Conservation (phyloP, 2,888 invertebrate genomes). For the Nesidiocoris tenuis region DNA sequence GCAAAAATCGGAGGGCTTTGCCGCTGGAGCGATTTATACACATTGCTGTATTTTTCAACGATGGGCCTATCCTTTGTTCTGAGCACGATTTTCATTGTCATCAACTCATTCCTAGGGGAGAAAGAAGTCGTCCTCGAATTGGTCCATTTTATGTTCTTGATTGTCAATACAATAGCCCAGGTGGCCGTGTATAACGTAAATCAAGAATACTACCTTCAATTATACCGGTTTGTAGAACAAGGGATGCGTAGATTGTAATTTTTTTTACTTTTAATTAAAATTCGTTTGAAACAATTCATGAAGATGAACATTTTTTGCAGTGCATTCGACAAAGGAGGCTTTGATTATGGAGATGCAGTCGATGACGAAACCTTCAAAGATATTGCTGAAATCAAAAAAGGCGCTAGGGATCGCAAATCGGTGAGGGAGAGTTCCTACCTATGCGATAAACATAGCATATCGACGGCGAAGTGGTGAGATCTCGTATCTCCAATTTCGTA, state of each 20-base stretch:
- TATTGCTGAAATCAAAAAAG: background rate
- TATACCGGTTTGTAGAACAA: background rate
- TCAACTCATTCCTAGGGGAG: background rate
- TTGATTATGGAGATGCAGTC: background rate
- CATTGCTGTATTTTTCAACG: background rate
- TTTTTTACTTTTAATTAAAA: too few relatives aligned
- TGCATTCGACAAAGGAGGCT: slow-evolving; percentile 1
- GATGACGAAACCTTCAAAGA: background rate
- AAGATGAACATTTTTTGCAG: too few relatives aligned
- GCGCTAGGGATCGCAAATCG: background rate
- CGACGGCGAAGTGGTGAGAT: too few relatives aligned
- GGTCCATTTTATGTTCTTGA: background rate
- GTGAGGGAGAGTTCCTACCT: too few relatives aligned
- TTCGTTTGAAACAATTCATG: too few relatives aligned
- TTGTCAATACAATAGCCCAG: background rate
- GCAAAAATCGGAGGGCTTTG: slow-evolving; percentile 4
- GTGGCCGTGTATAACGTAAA: background rate
- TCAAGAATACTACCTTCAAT: slow-evolving; percentile 6
- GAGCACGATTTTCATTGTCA: background rate
- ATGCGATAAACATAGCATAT: too few relatives aligned
- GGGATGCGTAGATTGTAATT: background rate
- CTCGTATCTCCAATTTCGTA: too few relatives aligned
- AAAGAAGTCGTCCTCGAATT: background rate
- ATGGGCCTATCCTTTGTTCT: background rate
- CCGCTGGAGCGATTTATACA: background rate